A percentile compares a stretch with the other conserved stretches of the same genome.
Conservation (phyloP, 2,797 vertebrate species). For the Benthosema pterotum region DNA sequence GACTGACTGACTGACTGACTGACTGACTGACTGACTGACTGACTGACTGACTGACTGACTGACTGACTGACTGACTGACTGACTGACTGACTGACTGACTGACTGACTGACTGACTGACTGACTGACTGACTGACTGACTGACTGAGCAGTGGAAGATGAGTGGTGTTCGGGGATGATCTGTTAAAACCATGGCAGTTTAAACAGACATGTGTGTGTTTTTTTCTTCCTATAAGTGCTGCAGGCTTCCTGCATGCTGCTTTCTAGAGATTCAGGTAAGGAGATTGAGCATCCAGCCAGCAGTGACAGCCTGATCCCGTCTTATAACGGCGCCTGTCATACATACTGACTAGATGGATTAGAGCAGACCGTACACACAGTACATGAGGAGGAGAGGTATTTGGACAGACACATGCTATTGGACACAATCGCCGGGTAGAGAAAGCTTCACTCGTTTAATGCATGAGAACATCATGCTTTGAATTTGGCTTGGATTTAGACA, state of each 20-base stretch:
- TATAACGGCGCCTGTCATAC: constrained; percentile 70
- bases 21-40: no score
- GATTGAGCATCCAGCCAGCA: constrained; percentile 73
- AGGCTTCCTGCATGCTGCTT: constrained; percentile 60
- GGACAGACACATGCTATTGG: constrained; percentile 34
- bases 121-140: constrained; percentile 19
- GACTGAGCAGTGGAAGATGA: no score
- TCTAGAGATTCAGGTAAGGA: constrained; percentile 72
- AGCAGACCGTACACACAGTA: constrained; percentile 40
- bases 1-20: not conserved
- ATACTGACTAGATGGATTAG: constrained; percentile 69
- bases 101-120: not conserved
- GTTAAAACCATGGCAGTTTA: constrained; percentile 65
- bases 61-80: not conserved
- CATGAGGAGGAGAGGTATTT: constrained; percentile 17
- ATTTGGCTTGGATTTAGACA: not conserved
- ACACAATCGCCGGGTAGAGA: not conserved
- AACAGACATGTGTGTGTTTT: constrained; percentile 65
- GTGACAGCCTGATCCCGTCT: constrained; percentile 75
- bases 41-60: no score
- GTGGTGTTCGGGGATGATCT: constrained; percentile 53
- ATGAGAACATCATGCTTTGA: not conserved
- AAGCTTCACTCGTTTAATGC: constrained; percentile 23
- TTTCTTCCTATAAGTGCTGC: constrained; percentile 65
- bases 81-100: not conserved